These are phyloP conservation scores for Leptobrachium leishanense DNA, from an alignment of 2,113 vertebrate species.

Conservation along the genomic window DNA sequence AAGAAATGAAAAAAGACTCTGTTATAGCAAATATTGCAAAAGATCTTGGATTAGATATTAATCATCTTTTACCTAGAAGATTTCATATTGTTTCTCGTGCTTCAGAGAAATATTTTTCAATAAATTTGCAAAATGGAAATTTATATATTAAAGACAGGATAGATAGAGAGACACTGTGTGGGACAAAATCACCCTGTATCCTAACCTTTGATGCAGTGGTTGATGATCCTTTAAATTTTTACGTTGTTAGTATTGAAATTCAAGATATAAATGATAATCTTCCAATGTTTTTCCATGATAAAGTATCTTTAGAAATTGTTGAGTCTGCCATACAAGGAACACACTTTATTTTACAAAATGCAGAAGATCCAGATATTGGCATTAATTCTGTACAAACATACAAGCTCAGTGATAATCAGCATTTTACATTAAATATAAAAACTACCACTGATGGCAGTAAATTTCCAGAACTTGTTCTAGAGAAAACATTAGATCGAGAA, in stretches of 20 bases:
- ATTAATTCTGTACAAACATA: constrained; percentile 60
- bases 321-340: constrained; percentile 47
- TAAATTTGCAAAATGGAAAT: constrained; percentile 67
- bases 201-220: constrained; percentile 70
- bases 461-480: constrained; percentile 64
- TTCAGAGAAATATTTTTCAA: constrained; percentile 53
- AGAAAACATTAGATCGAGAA: constrained; percentile 63
- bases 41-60: constrained; percentile 69
- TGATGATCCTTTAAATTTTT: constrained; percentile 68
- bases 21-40: constrained; percentile 72
- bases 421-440: constrained; percentile 60
- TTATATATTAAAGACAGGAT: constrained; percentile 58
- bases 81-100: constrained; percentile 51
- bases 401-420: constrained; percentile 51
- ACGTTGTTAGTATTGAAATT: constrained; percentile 51
- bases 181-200: constrained; percentile 63
- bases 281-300: constrained; percentile 29
- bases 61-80: constrained; percentile 64
- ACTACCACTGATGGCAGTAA: constrained; percentile 54
- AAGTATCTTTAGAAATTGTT: constrained; percentile 39
- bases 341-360: constrained; percentile 58
- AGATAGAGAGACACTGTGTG: constrained; percentile 72
- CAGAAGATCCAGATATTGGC: constrained; percentile 60
- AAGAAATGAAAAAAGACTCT: constrained; percentile 63
- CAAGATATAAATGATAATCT: constrained; percentile 55